Evolutionary conservation across 2,888 invertebrate genomes (phyloP).

Genomic region (Disparrhopalites patrizii): DNA sequence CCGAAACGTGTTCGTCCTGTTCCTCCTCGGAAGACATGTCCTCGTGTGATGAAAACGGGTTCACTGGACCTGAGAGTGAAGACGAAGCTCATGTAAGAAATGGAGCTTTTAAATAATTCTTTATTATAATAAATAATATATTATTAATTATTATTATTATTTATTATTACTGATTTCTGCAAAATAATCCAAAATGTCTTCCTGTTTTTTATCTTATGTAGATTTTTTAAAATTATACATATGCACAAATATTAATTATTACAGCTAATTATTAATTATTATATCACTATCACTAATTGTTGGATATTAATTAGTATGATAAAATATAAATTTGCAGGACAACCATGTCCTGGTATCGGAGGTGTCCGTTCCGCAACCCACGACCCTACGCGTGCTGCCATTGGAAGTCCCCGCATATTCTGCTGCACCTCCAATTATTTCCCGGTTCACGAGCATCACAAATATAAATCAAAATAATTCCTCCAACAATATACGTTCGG

Average conservation of each 20-base stretch:
- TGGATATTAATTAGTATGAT: background rate
- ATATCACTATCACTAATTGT: background rate
- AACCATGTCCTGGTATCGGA: slow-evolving; percentile 30
- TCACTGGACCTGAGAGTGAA: background rate
- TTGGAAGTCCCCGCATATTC: background rate
- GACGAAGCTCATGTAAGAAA: background rate
- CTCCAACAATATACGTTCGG: too few species aligned
- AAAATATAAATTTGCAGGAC: slow-evolving; percentile 23
- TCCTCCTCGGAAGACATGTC: slow-evolving; percentile 31
- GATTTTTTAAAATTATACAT: too few species aligned
- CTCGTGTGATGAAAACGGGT: slow-evolving; percentile 17
- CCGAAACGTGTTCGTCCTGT: slow-evolving; percentile 32
- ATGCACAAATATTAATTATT: too few species aligned
- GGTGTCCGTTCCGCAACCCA: background rate
- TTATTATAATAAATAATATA: background rate
- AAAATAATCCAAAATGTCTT: too few species aligned
- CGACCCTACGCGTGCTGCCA: slow-evolving; percentile 14
- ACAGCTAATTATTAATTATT: background rate
- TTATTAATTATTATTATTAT: background rate
- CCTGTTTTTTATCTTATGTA: background rate
- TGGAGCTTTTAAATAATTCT: background rate
- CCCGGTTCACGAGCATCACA: background rate
- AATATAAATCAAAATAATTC: too few species aligned
- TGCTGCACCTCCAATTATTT: background rate
- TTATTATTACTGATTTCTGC: too few species aligned